Base-by-base conservation (phyloP, 2,888 invertebrate species). In the Ennomos fuscantarius region DNA sequence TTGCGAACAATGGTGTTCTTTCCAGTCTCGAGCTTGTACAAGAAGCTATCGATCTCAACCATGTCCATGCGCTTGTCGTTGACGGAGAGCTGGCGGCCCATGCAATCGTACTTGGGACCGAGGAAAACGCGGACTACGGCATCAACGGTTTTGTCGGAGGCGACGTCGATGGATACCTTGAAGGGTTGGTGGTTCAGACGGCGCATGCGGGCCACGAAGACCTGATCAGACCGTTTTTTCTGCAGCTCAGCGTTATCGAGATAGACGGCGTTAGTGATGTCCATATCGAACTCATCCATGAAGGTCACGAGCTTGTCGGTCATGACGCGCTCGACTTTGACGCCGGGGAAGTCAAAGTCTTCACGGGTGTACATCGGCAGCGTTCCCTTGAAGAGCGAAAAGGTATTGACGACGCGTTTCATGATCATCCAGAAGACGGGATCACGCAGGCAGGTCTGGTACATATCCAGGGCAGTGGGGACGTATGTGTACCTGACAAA, bases 351-450 rank as follows among this genome's bases (percentile, higher is more conserved):
- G 65, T 84, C 78, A 41, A 95, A 82, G 69, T 95, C 94, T 0
- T 94, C 91, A 51, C 85, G 84, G 13, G 93, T 93, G 89, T 96
- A 96, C 0, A 85, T 86, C 8, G 93, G 90, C 55, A 95, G 78
- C 69, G 90, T 86, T 55, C 86, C 79, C 83, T 95, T 95, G 93
- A 94, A 95, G 49, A 93, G 90, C 62, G 88, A 83, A 81, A 93
- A 93, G 65, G 86, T 91, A 61, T 93, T 84, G 43, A 90, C 76
- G 74, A 95, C 82, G 63, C 94, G 94, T 80, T 95, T 94, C 87
- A 94, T 93, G 66, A 96, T 83, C 67, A 93, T 93, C 90, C 95
- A 96, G 93, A 94, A 95, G 54, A 95, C 93, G 10, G 96, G 96
- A 83, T 96, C 96, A 50, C 96, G 94, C 72, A 95, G 81, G 70